A percentile compares a stretch with the other conserved stretches of the same genome.
Evolutionary conservation across 30 jellyfish, hydroid and myxozoan genomes (phyloP).

Genomic region (Mastigias papua): DNA sequence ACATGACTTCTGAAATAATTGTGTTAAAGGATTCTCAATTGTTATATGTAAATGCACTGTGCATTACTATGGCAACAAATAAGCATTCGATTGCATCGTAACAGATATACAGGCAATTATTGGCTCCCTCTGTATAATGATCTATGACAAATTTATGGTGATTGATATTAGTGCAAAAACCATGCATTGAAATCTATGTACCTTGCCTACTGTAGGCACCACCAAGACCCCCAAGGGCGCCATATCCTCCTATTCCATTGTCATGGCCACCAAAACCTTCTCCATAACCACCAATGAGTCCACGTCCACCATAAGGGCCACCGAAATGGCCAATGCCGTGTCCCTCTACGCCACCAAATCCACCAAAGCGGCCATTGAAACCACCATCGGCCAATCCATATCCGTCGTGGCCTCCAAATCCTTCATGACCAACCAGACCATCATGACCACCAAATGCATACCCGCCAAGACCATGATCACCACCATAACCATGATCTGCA

Average conservation of each 20-base stretch:
- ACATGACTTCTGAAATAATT: too few relatives aligned
- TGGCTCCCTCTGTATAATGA: too few relatives aligned
- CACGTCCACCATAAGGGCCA: constrained; percentile 73
- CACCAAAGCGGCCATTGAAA: constrained; percentile 68
- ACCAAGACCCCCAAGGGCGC: constrained; percentile 82
- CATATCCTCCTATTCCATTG: constrained; percentile 77
- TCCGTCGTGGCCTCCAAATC: constrained; percentile 56
- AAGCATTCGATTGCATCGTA: too few relatives aligned
- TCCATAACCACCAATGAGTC: constrained; percentile 52
- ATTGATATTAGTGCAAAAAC: not conserved
- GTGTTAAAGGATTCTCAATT: too few relatives aligned
- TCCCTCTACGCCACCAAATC: constrained; percentile 79
- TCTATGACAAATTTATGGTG: too few relatives aligned
- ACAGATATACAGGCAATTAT: too few relatives aligned
- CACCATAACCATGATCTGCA: constrained; percentile 26
- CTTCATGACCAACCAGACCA: constrained; percentile 73
- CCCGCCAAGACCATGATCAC: constrained; percentile 57
- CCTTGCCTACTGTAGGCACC: constrained; percentile 84
- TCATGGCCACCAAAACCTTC: constrained; percentile 69
- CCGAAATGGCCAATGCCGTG: constrained; percentile 29
- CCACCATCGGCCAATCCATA: constrained; percentile 64
- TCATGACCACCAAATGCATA: constrained; percentile 58
- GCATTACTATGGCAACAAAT: too few relatives aligned
- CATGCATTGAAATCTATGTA: not conserved
- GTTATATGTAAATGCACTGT: too few relatives aligned